Percentiles rank a stretch among this genome's conserved stretches.
Conservation (phyloP, 2,113 vertebrate genomes). For the Bungarus multicinctus region DNA sequence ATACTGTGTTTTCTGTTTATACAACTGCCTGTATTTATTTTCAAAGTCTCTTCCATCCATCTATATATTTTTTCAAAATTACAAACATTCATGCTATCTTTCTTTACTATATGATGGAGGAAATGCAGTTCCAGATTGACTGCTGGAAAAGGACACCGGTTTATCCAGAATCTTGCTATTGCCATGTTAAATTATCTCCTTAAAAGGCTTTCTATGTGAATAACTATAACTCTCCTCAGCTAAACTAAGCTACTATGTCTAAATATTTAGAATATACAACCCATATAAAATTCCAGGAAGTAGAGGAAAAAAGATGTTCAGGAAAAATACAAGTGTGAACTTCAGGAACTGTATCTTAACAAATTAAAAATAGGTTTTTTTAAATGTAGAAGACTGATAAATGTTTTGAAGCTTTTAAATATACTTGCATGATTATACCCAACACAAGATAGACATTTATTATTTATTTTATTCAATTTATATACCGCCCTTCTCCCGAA, state of each 20-base stretch:
- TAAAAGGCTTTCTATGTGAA: slow-evolving; percentile 38
- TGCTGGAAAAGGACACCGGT: background rate
- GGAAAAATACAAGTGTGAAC: background rate
- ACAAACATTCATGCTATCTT: accelerated
- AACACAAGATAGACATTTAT: background rate
- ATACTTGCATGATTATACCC: background rate
- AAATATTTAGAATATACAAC: slow-evolving; percentile 52
- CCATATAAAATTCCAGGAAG: slow-evolving; percentile 37
- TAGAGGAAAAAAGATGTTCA: background rate
- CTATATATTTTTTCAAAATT: background rate
- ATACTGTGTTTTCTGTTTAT: background rate
- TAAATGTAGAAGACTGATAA: background rate
- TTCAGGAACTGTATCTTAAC: background rate
- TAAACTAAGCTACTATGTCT: slow-evolving; percentile 25
- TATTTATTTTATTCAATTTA: too few relatives aligned
- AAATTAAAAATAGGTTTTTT: background rate
- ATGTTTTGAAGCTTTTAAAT: background rate
- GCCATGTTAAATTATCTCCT: background rate
- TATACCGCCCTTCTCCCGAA: too few relatives aligned
- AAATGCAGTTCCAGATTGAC: background rate
- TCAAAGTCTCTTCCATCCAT: background rate
- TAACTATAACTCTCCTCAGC: background rate
- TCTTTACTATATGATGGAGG: background rate
- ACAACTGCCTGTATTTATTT: background rate
- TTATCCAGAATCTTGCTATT: accelerated